A percentile compares a stretch with the other conserved stretches of the same genome.
Conservation (phyloP, 2,888 invertebrate genomes). For the Rhingia rostrata region DNA sequence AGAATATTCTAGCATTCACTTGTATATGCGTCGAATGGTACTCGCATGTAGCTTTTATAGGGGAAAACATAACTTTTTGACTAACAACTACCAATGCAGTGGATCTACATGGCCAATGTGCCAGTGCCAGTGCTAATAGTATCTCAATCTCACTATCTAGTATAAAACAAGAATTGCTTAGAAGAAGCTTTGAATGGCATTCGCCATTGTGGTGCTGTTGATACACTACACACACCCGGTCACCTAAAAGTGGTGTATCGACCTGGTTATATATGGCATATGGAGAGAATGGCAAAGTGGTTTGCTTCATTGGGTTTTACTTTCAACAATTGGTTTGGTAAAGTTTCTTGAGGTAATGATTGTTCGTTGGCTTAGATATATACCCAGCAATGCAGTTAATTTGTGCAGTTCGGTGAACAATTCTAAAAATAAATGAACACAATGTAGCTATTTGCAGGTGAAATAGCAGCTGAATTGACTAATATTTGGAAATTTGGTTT, state of each 20-base stretch:
- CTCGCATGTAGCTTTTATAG: conserved; percentile 25
- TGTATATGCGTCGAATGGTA: neutral
- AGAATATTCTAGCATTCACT: conserved; percentile 58
- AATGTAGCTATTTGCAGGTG: too few species aligned
- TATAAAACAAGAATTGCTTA: conserved; percentile 3
- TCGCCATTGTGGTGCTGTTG: conserved; percentile 31
- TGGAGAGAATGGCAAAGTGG: conserved; percentile 72
- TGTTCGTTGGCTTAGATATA: too few species aligned
- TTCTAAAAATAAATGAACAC: too few species aligned
- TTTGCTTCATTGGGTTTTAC: conserved; percentile 73
- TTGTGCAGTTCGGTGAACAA: too few species aligned
- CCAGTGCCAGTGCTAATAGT: too few species aligned
- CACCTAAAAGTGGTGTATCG: conserved; percentile 61
- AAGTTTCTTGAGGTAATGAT: neutral
- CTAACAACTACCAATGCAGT: too few species aligned
- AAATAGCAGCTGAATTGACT: too few species aligned
- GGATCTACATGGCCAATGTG: too few species aligned
- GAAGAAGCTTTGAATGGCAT: conserved; percentile 67
- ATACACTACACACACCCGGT: conserved; percentile 60
- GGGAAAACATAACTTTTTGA: conserved; percentile 20
- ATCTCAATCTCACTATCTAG: conserved; percentile 17
- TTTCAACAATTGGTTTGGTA: conserved; percentile 70
- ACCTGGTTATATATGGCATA: conserved; percentile 68
- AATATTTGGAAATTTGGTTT: too few species aligned
- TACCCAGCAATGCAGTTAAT: too few species aligned